A percentile compares a stretch with the other conserved stretches of the same genome.
Conservation (phyloP, 2,113 vertebrate genomes). For the Podiceps cristatus region DNA sequence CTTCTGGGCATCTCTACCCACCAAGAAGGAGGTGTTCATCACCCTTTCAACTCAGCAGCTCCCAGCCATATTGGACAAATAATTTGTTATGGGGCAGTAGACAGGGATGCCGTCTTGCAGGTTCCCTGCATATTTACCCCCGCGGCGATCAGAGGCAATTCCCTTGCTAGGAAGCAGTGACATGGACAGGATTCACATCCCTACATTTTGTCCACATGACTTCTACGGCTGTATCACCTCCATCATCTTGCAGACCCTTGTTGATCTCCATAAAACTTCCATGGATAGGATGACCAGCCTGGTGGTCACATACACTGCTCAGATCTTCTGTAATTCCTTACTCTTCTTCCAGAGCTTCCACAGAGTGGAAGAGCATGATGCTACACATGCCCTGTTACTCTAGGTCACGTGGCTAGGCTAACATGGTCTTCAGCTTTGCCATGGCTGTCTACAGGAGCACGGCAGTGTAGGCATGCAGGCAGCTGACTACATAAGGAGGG, state of each 20-base stretch:
- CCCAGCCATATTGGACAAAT: not conserved
- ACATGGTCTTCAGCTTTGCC: not conserved
- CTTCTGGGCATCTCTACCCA: not conserved
- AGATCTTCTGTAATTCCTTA: not conserved
- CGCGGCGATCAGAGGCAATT: not conserved
- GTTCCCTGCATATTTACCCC: not conserved
- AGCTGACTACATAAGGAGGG: not conserved
- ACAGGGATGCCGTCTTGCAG: not conserved
- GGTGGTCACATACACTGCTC: not conserved
- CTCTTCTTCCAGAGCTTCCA: not conserved
- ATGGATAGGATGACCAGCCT: not conserved
- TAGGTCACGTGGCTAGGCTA: accelerated
- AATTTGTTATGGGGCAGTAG: not conserved
- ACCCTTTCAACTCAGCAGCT: not conserved
- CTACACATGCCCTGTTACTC: not conserved
- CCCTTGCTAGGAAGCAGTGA: not conserved
- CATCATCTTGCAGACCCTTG: not conserved
- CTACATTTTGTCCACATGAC: not conserved
- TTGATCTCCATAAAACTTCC: not conserved
- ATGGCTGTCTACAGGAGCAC: not conserved
- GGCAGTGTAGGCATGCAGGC: not conserved
- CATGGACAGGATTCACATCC: not conserved
- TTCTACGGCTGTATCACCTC: not conserved
- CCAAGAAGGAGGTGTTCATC: not conserved
- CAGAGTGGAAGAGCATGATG: not conserved